Conservation (phyloP, 2,888 invertebrate genomes). For the Prosopocoilus inquinatus region DNA sequence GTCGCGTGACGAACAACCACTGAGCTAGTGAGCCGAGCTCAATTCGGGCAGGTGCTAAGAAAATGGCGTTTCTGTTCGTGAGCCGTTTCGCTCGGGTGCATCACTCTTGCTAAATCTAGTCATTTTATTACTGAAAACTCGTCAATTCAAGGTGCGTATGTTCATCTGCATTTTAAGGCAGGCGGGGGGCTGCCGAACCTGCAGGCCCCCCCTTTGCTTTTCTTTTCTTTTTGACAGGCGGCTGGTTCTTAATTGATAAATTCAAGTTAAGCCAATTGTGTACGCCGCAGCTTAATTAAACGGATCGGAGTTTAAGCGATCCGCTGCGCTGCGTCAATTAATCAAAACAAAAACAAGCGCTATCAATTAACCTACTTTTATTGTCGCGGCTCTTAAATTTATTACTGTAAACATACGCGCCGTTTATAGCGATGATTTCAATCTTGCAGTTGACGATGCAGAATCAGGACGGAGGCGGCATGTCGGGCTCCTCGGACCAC, state of each 20-base stretch:
- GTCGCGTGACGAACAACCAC: constrained; percentile 9
- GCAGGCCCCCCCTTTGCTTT: neutral
- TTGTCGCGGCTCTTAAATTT: neutral
- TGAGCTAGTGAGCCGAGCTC: neutral
- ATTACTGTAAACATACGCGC: neutral
- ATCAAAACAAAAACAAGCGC: constrained; percentile 9
- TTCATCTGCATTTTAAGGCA: neutral
- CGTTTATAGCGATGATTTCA: neutral
- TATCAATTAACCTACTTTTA: constrained; percentile 16
- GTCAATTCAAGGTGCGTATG: neutral
- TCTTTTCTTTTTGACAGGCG: neutral
- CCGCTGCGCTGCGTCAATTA: constrained; percentile 7
- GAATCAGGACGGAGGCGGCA: constrained; percentile 44
- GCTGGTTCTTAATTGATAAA: neutral
- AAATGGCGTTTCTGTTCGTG: constrained; percentile 17
- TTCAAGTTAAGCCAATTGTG: neutral
- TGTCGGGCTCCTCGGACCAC: constrained; percentile 57
- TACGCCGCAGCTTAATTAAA: neutral
- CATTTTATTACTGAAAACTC: neutral
- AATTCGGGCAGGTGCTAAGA: constrained; percentile 20
- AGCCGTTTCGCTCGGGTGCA: neutral
- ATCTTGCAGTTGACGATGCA: constrained; percentile 38
- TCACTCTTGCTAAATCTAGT: neutral
- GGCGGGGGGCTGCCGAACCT: neutral
- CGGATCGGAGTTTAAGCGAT: neutral